Evolutionary conservation across 2,888 invertebrate species (phyloP), one percentile per base, ranked within the genome.

Genomic region (Gymnocheta viridis): DNA sequence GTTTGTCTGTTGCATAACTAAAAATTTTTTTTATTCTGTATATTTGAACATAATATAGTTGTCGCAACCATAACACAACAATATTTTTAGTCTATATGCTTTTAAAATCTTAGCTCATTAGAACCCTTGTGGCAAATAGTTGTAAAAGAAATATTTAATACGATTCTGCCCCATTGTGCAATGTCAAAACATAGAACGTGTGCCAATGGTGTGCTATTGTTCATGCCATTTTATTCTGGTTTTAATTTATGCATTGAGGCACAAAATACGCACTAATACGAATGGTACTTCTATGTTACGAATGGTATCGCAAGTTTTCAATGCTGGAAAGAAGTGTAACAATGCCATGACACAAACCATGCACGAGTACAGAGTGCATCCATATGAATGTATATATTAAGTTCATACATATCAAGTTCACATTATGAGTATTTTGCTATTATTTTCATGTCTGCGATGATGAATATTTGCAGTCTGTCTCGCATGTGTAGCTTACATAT

Each of bases 191-290:
- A 12, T 69, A 12, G 27, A 62, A 51, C 69, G 41, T 79, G 70
- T 70, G 70, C 27, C 62, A 70, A n/a, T 49, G 41, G 12, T 35
- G 44, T 70, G 70, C 41, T 51, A 44, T 62, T 19, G 5, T 22
- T 47, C 24, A 35, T 56, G 22, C 27, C n/a, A 24, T 56, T 10
- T 22, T 62, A n/a, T 10, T 64, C 6, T 29, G 19, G 5, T n/a
- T 54, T 64, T 32, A 58, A 38, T 60, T 38, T 29, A 29, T 51
- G 49, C 66, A 41, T 22, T 17, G 44, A n/a, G 17, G 56, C 41
- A 32, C 22, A 4, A 38, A 58, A 49, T 49, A 22, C 10, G 19
- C 58, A 49, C 54, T 14, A n/a, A 38, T 32, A 35, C 47, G 27
- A 49, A 12, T 44, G 44, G 1, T 47, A 49, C 19, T 56, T 9